These are phyloP conservation scores for Clunio marinus DNA, from an alignment of 2,888 invertebrate species.

Conservation along the genomic window DNA sequence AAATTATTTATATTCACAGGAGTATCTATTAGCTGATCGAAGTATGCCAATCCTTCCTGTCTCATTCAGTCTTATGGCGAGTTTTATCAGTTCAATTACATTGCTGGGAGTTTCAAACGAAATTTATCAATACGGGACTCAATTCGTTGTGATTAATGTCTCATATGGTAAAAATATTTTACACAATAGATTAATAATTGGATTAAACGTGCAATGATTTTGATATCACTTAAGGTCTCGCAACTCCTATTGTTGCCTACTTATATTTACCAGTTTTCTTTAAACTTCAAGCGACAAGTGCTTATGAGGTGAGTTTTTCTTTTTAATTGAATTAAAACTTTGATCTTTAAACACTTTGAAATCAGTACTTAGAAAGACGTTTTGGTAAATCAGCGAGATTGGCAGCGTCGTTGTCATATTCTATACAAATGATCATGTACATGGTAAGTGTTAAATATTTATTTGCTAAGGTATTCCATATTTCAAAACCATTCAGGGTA, in stretches of 20 bases:
- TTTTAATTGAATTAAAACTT: no score
- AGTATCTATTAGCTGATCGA: constrained; percentile 21
- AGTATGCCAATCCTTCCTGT: constrained; percentile 57
- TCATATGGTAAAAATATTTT: constrained; percentile 60
- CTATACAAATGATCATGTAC: constrained; percentile 83
- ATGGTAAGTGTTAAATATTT: no score
- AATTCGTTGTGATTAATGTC: constrained; percentile 72
- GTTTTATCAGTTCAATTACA: constrained; percentile 88
- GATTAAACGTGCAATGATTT: background rate
- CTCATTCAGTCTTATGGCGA: constrained; percentile 87
- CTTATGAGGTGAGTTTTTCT: constrained; percentile 71
- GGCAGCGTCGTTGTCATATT: constrained; percentile 77
- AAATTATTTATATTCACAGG: constrained; percentile 50
- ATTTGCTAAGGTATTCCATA: no score
- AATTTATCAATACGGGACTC: constrained; percentile 77
- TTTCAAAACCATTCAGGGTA: no score
- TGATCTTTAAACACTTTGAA: constrained; percentile 43
- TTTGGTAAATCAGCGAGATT: constrained; percentile 74
- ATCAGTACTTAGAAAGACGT: constrained; percentile 79
- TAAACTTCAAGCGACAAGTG: constrained; percentile 75
- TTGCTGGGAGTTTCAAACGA: constrained; percentile 85
- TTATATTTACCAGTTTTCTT: constrained; percentile 68
- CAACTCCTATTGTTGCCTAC: constrained; percentile 72
- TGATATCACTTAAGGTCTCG: constrained; percentile 44
- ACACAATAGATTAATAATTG: background rate